Base-by-base conservation (phyloP, 2,113 vertebrate genomes). In the Merops nubicus region DNA sequence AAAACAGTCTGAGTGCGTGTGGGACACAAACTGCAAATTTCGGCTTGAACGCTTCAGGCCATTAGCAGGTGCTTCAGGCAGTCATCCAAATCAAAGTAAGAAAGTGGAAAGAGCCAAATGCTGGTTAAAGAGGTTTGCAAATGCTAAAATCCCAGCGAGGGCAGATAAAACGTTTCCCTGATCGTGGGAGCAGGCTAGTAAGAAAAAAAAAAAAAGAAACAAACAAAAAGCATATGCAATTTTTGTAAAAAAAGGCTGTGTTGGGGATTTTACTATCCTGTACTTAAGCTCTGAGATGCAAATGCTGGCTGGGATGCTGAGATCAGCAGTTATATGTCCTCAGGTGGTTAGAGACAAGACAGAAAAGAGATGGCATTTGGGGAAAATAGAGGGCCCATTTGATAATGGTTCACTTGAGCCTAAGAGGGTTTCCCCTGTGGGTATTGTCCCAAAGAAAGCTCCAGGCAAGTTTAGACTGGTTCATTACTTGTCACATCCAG, bases 381-480 rank as follows among this genome's bases (percentile, higher is more conserved):
- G 65, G 69, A 83, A 90, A 84, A 97, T 82, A 78, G 90, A 89
- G 81, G 96, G 93, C 91, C 97, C 96, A 96, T 97, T 98, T 97
- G 97, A 96, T 94, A 95, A 97, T 59, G 97, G 97, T 97, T 96
- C 96, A 84, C 97, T 98, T 97, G 96, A 97, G 85, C 75, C 3
- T 72, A 74, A 76, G 62, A 97, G 95, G 92, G 87, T 88, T 97
- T 97, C 94, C 97, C 96, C 97, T 97, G 87, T 64, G 70, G 98
- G 96, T 94, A 85, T 85, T 97, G 92, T 97, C 97, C 98, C 97
- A 89, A 97, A 98, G 97, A 97, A 98, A 97, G 98, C 98, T 98
- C 97, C 96, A 87, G 98, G 98, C 97, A 98, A 97, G 93, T 97
- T 97, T 57, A 94, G 88, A 95, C 96, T 95, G 93, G 96, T 95